These are phyloP conservation scores for Apus apus DNA, from an alignment of 2,113 vertebrate genomes.

Conservation along the genomic window DNA sequence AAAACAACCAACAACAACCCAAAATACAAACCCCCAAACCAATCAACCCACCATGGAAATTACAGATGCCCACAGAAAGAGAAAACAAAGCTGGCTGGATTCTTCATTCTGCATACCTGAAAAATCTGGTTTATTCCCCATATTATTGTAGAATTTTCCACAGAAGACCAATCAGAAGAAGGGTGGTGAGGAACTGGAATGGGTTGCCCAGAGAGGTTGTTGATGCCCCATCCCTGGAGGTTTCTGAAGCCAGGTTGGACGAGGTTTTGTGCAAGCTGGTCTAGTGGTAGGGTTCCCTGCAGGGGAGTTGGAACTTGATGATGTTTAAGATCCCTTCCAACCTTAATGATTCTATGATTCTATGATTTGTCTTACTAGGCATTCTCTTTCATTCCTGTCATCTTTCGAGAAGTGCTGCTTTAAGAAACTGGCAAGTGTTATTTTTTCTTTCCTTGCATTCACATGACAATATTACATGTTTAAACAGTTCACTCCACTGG, in stretches of 20 bases:
- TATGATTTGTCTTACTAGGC: background rate
- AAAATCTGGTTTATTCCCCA: background rate
- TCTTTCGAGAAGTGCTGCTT: background rate
- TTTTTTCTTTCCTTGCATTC: background rate
- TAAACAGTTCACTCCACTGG: background rate
- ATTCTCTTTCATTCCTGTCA: rapidly evolving
- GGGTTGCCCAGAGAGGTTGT: too few relatives aligned
- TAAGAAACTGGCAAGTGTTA: background rate
- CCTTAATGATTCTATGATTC: too few relatives aligned
- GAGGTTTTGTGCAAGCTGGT: too few relatives aligned
- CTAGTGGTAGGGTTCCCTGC: too few relatives aligned
- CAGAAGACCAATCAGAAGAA: background rate
- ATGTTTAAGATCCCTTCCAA: too few relatives aligned
- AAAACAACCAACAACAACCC: too few relatives aligned
- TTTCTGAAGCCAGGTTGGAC: too few relatives aligned
- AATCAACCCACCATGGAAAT: background rate
- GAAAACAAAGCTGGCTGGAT: background rate
- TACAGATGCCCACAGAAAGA: background rate
- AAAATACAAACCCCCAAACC: background rate
- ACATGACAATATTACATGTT: background rate
- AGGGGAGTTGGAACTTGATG: too few relatives aligned
- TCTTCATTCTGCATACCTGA: background rate
- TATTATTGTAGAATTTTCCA: background rate
- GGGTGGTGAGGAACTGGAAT: too few relatives aligned
- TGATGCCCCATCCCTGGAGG: too few relatives aligned